Conservation (phyloP, 2,888 invertebrate genomes). For the Nudaria mundana region DNA sequence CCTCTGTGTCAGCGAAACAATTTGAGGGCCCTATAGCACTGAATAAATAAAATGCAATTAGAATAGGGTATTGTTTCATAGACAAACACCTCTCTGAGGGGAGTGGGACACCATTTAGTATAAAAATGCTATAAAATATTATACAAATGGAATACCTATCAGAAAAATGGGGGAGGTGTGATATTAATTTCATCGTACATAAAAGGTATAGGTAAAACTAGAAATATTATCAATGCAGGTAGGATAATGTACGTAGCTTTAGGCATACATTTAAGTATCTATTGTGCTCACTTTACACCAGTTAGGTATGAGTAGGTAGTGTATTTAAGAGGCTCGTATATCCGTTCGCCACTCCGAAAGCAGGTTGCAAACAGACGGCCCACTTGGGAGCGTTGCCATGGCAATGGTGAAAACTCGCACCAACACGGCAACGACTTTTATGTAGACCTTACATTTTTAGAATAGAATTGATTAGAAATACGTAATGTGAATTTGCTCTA, state of each 20-base stretch:
- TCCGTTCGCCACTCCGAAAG: slow-evolving; percentile 57
- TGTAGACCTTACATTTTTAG: slow-evolving; percentile 35
- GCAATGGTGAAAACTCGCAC: slow-evolving; percentile 73
- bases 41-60: slow-evolving; percentile 79
- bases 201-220: too few species aligned
- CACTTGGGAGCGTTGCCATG: slow-evolving; percentile 73
- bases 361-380: slow-evolving; percentile 48
- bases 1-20: slow-evolving; percentile 40
- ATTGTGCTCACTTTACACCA: too few species aligned
- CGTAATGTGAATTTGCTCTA: too few species aligned
- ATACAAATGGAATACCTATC: slow-evolving; percentile 14
- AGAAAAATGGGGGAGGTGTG: slow-evolving; percentile 33
- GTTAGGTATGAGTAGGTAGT: too few species aligned
- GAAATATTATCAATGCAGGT: too few species aligned
- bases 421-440: slow-evolving; percentile 49
- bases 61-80: slow-evolving; percentile 46
- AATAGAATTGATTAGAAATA: too few species aligned
- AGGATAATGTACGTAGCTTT: too few species aligned
- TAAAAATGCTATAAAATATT: slow-evolving; percentile 48
- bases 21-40: slow-evolving; percentile 52
- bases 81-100: slow-evolving; percentile 41
- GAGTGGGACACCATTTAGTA: slow-evolving; percentile 39
- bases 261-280: too few species aligned
- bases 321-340: slow-evolving; percentile 42
- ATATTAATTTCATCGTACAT: slow-evolving; percentile 52